Base-by-base conservation (phyloP, 2,888 invertebrate species). In the Dryocosmus kuriphilus region DNA sequence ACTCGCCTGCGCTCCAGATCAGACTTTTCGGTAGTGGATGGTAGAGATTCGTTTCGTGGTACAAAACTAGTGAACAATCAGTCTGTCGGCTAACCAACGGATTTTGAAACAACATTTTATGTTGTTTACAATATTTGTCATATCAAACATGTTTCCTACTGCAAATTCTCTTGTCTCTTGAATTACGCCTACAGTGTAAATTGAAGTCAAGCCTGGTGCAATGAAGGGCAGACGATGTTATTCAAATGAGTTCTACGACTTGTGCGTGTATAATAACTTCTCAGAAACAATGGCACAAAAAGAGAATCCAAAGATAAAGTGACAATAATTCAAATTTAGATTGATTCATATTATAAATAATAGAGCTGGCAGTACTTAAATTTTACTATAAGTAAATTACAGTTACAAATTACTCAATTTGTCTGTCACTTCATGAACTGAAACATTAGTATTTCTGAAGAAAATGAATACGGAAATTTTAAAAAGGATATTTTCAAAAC, bases 1-100 rank as follows among this genome's bases (percentile, higher is more conserved):
- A 88, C 86, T 89, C 89, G 89, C 85, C 88, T 89, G 87, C 86
- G 88, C 88, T 90, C 89, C 90, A 88, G 88, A 86, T 90, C 88
- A 86, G 89, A 88, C 86, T 87, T 88, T 88, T 87, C 77, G 85
- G 85, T 89, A 88, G 88, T 86, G 85, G 89, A 84, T 84, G 83
- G 82, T 86, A 82, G 84, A 46, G 30, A 46, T 63, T 77, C 77
- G 74, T 80, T 76, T 79, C 75, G 41, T 77, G 79, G 79, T 77
- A 78, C 77, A 74, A 71, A 78, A 80, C 74, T 79, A 79, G 76
- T 77, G 80, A 77, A 80, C 82, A 78, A 84, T 79, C 82, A 79
- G 79, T 82, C 78, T 79, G 80, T 81, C 84, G 84, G 86, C 71
- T 71, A 71, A 71, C 46, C 71, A 51, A 51, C 30, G 38, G 41